These are phyloP conservation scores for Stichopus chloronotus DNA, from an alignment of 35 echinoderm and acorn worm species.

Conservation along the genomic window DNA sequence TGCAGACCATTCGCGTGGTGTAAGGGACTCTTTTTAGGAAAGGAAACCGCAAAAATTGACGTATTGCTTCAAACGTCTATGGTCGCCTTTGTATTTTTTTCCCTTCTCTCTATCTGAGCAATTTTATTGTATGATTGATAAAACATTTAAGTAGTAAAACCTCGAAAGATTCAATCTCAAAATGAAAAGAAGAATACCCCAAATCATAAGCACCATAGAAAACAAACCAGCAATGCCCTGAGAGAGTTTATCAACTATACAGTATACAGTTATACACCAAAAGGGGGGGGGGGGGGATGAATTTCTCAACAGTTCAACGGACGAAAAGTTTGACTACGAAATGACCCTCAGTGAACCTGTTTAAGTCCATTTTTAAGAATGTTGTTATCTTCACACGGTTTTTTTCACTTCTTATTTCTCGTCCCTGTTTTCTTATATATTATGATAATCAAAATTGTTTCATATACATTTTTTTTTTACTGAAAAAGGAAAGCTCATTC, in stretches of 20 bases:
- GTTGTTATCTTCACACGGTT: neutral
- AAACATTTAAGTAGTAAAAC: no score
- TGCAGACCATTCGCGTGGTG: no score
- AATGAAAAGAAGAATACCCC: no score
- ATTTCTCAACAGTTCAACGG: neutral
- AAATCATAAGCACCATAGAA: neutral
- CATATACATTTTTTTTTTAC: neutral
- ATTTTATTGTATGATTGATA: no score
- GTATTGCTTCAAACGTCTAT: no score
- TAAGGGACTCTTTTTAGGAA: no score
- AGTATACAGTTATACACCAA: neutral
- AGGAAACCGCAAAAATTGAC: no score
- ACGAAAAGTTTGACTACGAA: neutral
- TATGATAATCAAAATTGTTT: slow-evolving; percentile 29
- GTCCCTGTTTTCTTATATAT: no score
- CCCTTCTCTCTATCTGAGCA: no score
- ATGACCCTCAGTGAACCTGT: slow-evolving; percentile 27
- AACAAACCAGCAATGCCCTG: neutral
- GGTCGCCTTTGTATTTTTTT: no score
- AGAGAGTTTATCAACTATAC: slow-evolving; percentile 1
- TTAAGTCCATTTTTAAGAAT: slow-evolving; percentile 7
- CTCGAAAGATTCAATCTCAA: no score
- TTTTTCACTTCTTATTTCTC: neutral
- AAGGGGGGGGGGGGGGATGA: neutral
- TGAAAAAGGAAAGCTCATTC: slow-evolving; percentile 4